Evolutionary conservation across 2,797 vertebrate genomes (phyloP).

Genomic region (Lindbergichthys nudifrons): DNA sequence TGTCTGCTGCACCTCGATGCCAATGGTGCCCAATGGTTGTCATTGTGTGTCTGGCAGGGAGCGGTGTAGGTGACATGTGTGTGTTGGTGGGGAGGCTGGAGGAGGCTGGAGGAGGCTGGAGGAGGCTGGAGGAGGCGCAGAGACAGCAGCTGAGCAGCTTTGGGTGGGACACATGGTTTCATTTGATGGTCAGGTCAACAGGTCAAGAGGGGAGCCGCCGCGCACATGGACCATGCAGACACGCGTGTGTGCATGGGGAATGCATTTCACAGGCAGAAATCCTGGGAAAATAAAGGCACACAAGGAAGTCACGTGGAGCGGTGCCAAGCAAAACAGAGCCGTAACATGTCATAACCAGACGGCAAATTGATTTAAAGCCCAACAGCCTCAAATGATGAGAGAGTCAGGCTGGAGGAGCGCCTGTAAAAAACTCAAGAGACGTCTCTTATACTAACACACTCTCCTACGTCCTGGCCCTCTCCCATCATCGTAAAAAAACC

Average conservation of each 20-base stretch:
- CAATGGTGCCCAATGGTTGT: slow-evolving; percentile 21
- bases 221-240: slow-evolving; percentile 15
- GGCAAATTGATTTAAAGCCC: background rate
- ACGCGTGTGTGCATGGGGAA: background rate
- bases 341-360: slow-evolving; percentile 15
- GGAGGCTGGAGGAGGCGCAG: slow-evolving; percentile 53
- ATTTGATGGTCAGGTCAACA: slow-evolving; percentile 47
- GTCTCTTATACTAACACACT: background rate
- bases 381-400: background rate
- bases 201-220: slow-evolving; percentile 43
- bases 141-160: slow-evolving; percentile 38
- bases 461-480: background rate
- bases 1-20: slow-evolving; percentile 11
- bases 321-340: slow-evolving; percentile 38
- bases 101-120: too few relatives aligned
- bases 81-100: slow-evolving; percentile 56
- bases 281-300: slow-evolving; percentile 23
- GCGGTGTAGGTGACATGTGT: slow-evolving; percentile 35
- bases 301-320: slow-evolving; percentile 19
- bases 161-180: slow-evolving; percentile 39
- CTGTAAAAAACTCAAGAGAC: slow-evolving; percentile 4
- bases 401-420: background rate
- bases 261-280: slow-evolving; percentile 24
- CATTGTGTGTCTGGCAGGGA: slow-evolving; percentile 52
- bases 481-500: slow-evolving; percentile 2